Conservation (phyloP, 2,888 invertebrate genomes). For the Plebejus argus region DNA sequence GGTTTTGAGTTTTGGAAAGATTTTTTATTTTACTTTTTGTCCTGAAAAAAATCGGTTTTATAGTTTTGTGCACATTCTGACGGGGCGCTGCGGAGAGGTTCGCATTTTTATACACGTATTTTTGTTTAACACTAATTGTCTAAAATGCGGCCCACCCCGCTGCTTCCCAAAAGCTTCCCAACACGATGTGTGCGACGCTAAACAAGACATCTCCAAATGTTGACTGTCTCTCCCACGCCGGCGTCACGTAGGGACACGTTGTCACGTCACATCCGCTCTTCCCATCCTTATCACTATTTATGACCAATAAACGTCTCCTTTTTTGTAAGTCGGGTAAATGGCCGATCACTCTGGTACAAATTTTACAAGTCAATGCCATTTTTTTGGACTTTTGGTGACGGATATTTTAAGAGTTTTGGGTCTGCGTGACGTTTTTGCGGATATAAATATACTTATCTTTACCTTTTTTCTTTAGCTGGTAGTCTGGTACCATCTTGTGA, state of each 20-base stretch:
- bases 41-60: too few species aligned
- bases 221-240: too few species aligned
- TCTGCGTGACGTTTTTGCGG: conserved; percentile 1
- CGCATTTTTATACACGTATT: too few species aligned
- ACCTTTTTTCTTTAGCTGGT: background rate
- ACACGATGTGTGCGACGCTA: too few species aligned
- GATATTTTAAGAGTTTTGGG: background rate
- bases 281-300: conserved; percentile 1
- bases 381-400: background rate
- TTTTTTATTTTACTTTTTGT: too few species aligned
- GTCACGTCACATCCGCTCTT: background rate
- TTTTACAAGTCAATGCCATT: conserved; percentile 6
- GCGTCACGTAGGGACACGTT: background rate
- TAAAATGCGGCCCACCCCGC: too few species aligned
- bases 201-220: too few species aligned
- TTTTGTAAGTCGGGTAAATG: background rate
- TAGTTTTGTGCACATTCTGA: too few species aligned
- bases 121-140: too few species aligned
- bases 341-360: background rate
- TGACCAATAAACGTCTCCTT: background rate
- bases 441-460: background rate
- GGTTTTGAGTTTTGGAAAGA: too few species aligned
- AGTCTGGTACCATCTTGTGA: background rate
- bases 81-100: too few species aligned
- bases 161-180: too few species aligned